Evolutionary conservation across 2,888 invertebrate species (phyloP).

Genomic region (Leistus spinibarbis): DNA sequence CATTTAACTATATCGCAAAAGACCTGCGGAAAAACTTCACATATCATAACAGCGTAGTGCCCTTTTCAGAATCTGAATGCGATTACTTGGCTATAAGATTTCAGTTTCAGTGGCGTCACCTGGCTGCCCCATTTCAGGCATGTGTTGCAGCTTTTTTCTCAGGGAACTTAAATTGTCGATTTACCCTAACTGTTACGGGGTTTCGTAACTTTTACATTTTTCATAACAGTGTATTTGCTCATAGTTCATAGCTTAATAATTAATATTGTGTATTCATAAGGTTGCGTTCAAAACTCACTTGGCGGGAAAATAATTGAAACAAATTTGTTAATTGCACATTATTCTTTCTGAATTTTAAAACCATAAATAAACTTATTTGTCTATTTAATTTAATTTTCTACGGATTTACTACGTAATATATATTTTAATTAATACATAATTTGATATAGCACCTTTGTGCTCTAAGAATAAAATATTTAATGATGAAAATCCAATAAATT

Average conservation of each 20-base stretch:
- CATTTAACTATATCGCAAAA: neutral
- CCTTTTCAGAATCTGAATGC: constrained; percentile 38
- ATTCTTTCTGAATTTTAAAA: no score
- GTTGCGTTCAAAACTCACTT: no score
- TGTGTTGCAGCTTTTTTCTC: constrained; percentile 35
- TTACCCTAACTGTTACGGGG: neutral
- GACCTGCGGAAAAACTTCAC: neutral
- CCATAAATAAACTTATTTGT: neutral
- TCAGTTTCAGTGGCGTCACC: constrained; percentile 41
- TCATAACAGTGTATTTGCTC: no score
- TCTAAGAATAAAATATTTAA: no score
- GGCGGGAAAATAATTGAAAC: no score
- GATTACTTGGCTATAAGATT: constrained; percentile 36
- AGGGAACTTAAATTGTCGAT: neutral
- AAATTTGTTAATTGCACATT: no score
- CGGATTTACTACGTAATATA: no score
- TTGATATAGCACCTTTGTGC: no score
- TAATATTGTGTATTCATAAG: no score
- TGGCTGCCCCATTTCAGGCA: constrained; percentile 50
- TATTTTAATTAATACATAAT: no score
- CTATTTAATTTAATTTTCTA: neutral
- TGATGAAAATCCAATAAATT: no score
- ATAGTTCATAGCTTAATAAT: no score
- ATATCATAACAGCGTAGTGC: constrained; percentile 30
- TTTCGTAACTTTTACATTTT: neutral